Evolutionary conservation across 2,797 vertebrate genomes (phyloP).

Genomic region (Spheniscus humboldti): DNA sequence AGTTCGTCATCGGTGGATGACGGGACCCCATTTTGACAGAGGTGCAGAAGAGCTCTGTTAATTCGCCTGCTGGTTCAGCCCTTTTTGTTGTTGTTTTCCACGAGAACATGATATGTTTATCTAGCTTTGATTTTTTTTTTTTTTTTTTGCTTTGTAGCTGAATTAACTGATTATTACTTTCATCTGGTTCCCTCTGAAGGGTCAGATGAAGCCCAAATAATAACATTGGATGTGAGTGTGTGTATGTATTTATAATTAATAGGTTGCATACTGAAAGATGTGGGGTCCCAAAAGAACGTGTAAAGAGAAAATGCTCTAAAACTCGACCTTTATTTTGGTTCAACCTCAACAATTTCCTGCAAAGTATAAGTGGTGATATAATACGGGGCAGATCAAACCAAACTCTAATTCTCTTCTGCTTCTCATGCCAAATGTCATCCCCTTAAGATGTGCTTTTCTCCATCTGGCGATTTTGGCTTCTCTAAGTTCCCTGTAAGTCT

Average conservation of each 20-base stretch:
- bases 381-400: constrained; percentile 23
- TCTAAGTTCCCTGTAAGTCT: constrained; percentile 44
- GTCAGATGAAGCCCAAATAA: constrained; percentile 45
- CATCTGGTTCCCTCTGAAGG: constrained; percentile 54
- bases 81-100: constrained; percentile 49
- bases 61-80: background rate
- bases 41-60: constrained; percentile 14
- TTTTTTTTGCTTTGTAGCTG: constrained; percentile 34
- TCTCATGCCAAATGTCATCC: constrained; percentile 44
- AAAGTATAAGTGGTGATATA: background rate
- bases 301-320: constrained; percentile 7
- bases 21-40: background rate
- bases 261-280: constrained; percentile 13
- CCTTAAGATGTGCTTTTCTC: constrained; percentile 54
- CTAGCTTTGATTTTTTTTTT: constrained; percentile 21
- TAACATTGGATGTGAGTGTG: constrained; percentile 52
- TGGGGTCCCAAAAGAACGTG: constrained; percentile 14
- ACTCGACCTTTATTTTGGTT: constrained; percentile 1
- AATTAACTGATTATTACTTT: constrained; percentile 55
- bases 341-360: constrained; percentile 20
- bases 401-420: background rate
- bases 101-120: constrained; percentile 51
- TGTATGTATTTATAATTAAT: constrained; percentile 53
- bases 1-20: background rate
- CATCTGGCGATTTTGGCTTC: constrained; percentile 56